These are phyloP conservation scores for Pseudomyrmex flavicornis DNA, from an alignment of 1,140 invertebrate species.

Conservation along the genomic window DNA sequence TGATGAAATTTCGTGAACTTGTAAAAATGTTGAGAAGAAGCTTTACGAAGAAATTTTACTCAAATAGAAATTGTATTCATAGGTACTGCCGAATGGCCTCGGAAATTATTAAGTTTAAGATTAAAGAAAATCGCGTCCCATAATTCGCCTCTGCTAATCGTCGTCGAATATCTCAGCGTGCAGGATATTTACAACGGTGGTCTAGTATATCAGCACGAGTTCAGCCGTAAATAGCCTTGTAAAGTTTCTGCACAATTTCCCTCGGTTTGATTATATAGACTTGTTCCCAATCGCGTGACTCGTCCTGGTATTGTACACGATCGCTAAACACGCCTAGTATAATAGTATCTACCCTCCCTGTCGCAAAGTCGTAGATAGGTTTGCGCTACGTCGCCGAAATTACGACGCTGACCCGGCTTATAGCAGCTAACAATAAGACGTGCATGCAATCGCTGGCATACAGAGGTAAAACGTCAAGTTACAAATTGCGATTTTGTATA, in stretches of 20 bases:
- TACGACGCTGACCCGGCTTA: conserved; percentile 1
- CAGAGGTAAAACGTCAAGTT: not conserved
- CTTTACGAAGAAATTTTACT: conserved; percentile 1
- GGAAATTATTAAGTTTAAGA: conserved; percentile 21
- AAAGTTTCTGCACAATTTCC: conserved; percentile 64
- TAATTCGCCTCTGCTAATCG: conserved; percentile 7
- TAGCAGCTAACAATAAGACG: conserved; percentile 18
- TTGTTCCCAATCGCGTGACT: conserved; percentile 41
- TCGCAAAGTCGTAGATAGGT: conserved; percentile 58
- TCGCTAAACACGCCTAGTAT: conserved; percentile 5
- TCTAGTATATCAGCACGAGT: conserved; percentile 29
- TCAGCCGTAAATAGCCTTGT: conserved; percentile 50
- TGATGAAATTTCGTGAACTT: conserved; percentile 42
- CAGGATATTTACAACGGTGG: not conserved
- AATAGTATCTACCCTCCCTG: conserved; percentile 23
- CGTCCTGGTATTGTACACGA: conserved; percentile 33
- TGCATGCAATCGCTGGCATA: not conserved
- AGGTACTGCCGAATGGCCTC: not conserved
- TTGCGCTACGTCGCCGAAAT: conserved; percentile 34
- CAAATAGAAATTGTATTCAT: conserved; percentile 1
- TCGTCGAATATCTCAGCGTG: conserved; percentile 19
- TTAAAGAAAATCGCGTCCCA: not conserved
- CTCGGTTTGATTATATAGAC: conserved; percentile 35
- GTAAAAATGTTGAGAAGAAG: not conserved
- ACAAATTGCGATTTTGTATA: not conserved